Base-by-base conservation (phyloP, 2,797 vertebrate species). In the Acrossocheilus fasciatus region DNA sequence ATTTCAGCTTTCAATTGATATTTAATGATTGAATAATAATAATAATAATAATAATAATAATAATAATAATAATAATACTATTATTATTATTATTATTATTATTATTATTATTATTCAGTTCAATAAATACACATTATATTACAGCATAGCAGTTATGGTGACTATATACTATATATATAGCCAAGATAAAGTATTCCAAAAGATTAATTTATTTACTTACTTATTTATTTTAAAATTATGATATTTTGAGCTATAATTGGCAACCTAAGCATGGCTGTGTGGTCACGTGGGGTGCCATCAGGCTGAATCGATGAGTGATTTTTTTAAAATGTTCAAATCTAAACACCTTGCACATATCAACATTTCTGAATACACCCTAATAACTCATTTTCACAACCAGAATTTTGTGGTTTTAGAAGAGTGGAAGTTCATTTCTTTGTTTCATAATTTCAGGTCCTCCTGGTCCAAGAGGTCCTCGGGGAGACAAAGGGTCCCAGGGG, bases 401-500 rank as follows among this genome's bases (percentile, higher is more conserved):
- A 10, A 43, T 43, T 39, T 41, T 57, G 8, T 73, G 14, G 23
- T 73, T 59, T 80, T 26, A 62, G 6, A 74, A 68, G 36, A 57
- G 36, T 20, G 0, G 17, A 45, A 79, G 26, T 34, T 52, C 1
- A 9, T 17, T 50, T 39, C 47, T 85, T 83, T 79, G 47, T 82
- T 36, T 39, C 18, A 4, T 75, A 10, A 77, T 91, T 93, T 90
- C 87, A 99, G 98, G 98, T 89, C 98, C 98, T 92, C 98, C 98
- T 66, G 98, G 98, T 92, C 98, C 98, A 83, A 97, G 96, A 89
- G 98, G 98, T 83, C 90, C 96, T 50, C 97, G 95, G 93, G 98
- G 98, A 86, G 98, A 99, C 90, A 97, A 95, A 93, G 98, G 98
- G 57, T 93, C 96, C n/a, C 96, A 95, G 90, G 98, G 98, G 23